Conservation (phyloP, 2,113 vertebrate species). For the Crotalus tigris region DNA sequence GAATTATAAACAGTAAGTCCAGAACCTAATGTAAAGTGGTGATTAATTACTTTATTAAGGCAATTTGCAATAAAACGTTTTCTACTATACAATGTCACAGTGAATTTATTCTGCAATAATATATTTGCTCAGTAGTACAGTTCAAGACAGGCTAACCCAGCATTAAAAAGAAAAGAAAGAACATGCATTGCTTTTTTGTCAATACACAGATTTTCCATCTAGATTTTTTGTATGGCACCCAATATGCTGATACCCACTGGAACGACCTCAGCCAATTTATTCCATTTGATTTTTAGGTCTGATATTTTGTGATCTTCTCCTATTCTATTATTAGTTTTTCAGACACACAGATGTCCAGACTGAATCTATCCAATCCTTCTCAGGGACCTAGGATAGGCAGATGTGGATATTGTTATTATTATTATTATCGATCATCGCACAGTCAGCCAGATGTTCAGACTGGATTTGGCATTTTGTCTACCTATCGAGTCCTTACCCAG, state of each 20-base stretch:
- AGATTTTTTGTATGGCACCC: neutral
- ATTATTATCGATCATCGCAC: neutral
- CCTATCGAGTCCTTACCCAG: too few species aligned
- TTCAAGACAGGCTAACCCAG: neutral
- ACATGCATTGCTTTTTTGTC: neutral
- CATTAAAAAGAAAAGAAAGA: neutral
- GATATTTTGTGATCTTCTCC: neutral
- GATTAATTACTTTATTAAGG: neutral
- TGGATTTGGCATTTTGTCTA: too few species aligned
- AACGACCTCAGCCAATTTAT: neutral
- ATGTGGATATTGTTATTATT: too few species aligned
- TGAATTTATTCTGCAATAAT: neutral
- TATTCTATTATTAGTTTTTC: neutral
- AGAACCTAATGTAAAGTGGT: neutral
- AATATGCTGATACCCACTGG: neutral
- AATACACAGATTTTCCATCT: neutral
- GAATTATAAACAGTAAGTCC: neutral
- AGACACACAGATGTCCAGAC: neutral
- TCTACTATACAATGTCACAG: neutral
- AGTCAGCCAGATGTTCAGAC: neutral
- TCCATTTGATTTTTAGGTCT: neutral
- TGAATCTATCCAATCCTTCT: neutral
- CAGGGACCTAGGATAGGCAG: neutral
- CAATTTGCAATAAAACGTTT: neutral
- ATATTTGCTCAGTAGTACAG: neutral